These are phyloP conservation scores for Drosophila azteca DNA, from an alignment of 1,140 invertebrate genomes.

Conservation along the genomic window DNA sequence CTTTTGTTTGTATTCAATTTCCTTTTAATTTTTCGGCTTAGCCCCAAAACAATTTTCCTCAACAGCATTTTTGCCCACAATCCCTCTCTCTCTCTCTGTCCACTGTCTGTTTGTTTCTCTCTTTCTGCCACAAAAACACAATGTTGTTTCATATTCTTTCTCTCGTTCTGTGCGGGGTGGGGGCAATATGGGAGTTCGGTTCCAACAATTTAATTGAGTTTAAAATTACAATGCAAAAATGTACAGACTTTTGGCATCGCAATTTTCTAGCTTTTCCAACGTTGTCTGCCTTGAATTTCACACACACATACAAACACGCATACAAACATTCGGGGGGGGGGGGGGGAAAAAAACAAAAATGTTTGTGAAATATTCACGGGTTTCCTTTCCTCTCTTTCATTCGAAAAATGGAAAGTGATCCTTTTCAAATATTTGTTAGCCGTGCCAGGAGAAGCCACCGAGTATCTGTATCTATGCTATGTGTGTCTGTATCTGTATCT, in stretches of 20 bases:
- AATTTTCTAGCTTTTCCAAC: slow-evolving; percentile 1
- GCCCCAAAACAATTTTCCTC: slow-evolving; percentile 36
- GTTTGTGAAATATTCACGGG: slow-evolving; percentile 28
- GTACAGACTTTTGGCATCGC: slow-evolving; percentile 11
- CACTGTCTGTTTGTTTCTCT: too few species aligned
- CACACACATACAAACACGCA: not conserved
- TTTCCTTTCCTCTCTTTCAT: slow-evolving; percentile 13
- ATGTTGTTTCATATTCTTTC: not conserved
- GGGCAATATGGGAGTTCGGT: not conserved
- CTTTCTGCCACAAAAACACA: not conserved
- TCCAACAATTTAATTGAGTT: slow-evolving; percentile 60
- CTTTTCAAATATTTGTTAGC: slow-evolving; percentile 65
- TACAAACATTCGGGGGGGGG: too few species aligned
- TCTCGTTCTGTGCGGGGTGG: too few species aligned
- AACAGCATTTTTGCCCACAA: too few species aligned
- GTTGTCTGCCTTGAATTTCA: slow-evolving; percentile 20
- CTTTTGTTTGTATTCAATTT: slow-evolving; percentile 72
- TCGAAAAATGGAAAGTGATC: slow-evolving; percentile 68
- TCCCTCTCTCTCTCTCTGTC: too few species aligned
- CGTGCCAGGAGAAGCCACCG: slow-evolving; percentile 25
- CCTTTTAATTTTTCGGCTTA: slow-evolving; percentile 55
- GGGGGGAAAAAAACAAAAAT: slow-evolving; percentile 6
- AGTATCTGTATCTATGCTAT: slow-evolving; percentile 35
- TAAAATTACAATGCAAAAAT: slow-evolving; percentile 53
- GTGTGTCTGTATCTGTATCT: slow-evolving; percentile 31